Conservation (phyloP, 2,113 vertebrate species). For the Thunnus thynnus region DNA sequence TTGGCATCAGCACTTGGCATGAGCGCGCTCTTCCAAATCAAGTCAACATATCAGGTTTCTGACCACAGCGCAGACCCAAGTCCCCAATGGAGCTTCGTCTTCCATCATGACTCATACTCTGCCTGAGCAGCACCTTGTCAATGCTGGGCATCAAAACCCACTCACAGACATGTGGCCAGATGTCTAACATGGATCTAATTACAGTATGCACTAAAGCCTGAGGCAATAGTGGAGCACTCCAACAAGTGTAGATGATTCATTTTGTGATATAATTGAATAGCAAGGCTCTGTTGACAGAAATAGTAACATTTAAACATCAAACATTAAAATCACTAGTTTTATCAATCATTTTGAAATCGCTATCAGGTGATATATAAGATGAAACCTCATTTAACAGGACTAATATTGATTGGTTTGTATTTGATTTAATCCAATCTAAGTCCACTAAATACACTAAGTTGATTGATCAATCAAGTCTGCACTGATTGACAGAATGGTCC, state of each 20-base stretch:
- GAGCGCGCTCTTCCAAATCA: slow-evolving; percentile 36
- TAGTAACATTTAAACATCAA: neutral
- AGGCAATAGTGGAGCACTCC: neutral
- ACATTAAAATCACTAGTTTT: slow-evolving; percentile 29
- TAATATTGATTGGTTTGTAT: slow-evolving; percentile 63
- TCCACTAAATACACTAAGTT: slow-evolving; percentile 83
- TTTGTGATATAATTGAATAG: neutral
- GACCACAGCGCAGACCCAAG: slow-evolving; percentile 12
- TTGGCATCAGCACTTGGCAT: slow-evolving; percentile 25
- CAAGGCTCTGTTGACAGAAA: slow-evolving; percentile 55
- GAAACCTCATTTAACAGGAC: slow-evolving; percentile 51
- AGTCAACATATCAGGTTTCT: slow-evolving; percentile 46
- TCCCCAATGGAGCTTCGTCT: slow-evolving; percentile 8
- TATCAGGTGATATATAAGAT: slow-evolving; percentile 1
- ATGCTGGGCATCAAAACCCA: neutral
- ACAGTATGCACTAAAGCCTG: neutral
- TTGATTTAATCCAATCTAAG: slow-evolving; percentile 66
- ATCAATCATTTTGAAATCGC: slow-evolving; percentile 44
- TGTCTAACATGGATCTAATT: slow-evolving; percentile 26
- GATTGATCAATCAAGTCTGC: slow-evolving; percentile 86
- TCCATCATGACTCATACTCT: slow-evolving; percentile 27
- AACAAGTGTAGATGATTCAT: neutral
- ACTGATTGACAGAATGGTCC: slow-evolving; percentile 73
- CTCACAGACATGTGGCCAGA: neutral
- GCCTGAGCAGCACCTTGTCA: neutral